phyloP scores from a whole-genome alignment of 1,140 invertebrate genomes.

The Scylla paramamosain region DNA sequence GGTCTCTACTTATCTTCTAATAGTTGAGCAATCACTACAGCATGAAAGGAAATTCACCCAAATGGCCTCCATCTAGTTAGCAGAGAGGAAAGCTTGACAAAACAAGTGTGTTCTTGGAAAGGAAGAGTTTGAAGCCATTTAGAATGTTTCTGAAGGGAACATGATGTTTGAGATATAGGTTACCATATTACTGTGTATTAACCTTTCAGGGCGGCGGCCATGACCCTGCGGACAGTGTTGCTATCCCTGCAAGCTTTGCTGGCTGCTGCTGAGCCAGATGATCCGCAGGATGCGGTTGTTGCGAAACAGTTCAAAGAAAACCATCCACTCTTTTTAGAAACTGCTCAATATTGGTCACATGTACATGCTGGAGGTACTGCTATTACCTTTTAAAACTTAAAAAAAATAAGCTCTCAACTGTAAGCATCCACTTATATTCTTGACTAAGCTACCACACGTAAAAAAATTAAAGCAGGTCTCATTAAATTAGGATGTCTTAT shows the following conservation, averaged over 20 bases:
- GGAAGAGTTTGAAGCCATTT: too few species aligned
- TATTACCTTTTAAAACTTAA: background rate
- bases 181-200: too few species aligned
- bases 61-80: too few species aligned
- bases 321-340: constrained; percentile 86
- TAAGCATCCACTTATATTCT: background rate
- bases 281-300: constrained; percentile 98
- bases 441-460: background rate
- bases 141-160: too few species aligned
- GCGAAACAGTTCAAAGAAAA: constrained; percentile 97
- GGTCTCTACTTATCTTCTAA: too few species aligned
- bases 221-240: constrained; percentile 97
- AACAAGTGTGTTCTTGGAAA: too few species aligned
- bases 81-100: too few species aligned
- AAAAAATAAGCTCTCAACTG: too few species aligned
- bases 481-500: constrained; percentile 42
- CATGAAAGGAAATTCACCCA: too few species aligned
- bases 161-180: too few species aligned
- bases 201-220: constrained; percentile 92
- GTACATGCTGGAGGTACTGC: constrained; percentile 90
- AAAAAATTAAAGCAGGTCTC: background rate
- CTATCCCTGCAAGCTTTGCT: constrained; percentile 95
- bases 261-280: constrained; percentile 96
- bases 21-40: too few species aligned
- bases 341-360: constrained; percentile 95